Evolutionary conservation across 2,113 vertebrate genomes (phyloP), one percentile per base, ranked within the genome.

Genomic region (Caranx ignobilis): DNA sequence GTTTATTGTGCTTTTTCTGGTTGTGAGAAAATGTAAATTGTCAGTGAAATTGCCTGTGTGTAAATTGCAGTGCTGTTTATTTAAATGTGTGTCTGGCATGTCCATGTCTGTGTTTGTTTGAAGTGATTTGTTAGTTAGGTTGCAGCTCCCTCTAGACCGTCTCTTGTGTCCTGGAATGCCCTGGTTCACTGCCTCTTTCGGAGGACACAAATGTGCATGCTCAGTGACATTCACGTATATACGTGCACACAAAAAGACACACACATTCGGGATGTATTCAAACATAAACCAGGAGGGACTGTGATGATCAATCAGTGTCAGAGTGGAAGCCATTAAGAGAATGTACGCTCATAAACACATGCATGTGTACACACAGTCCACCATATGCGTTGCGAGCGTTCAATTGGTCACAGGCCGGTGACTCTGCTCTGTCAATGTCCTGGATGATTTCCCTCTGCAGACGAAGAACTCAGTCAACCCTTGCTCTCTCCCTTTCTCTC

Each of bases 301-400:
- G 60, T 41, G 82, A 68, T 67, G 76, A 81, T 91, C 81, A 70
- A 79, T 91, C 77, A 71, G 11, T 63, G 77, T 84, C 77, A 71
- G 55, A 56, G 47, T 76, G 48, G 37, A 68, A 75, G 72, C 43
- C 45, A 65, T 75, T 47, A 45, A 52, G 57, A 45, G 61, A 59
- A 41, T 60, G 4, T 13, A 41, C 45, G 34, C 54, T 61, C 2
- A 66, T 12, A 76, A 26, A 73, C 68, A 35, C 61, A 78, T 5
- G 4, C 32, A 67, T 34, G n/a, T 19, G 37, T 31, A 41, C 75
- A 77, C 62, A 48, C 2, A 15, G 6, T 56, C 54, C 56, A 56
- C 50, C 35, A 62, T 39, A 2, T 52, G 57, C 4, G 15, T 41
- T 56, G 60, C 34, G 59, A 66, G 57, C 13, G 54, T 75, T 74